A percentile compares a stretch with the other conserved stretches of the same genome.
Evolutionary conservation across 2,113 vertebrate genomes (phyloP).

Genomic region (Oncorhynchus tshawytscha): DNA sequence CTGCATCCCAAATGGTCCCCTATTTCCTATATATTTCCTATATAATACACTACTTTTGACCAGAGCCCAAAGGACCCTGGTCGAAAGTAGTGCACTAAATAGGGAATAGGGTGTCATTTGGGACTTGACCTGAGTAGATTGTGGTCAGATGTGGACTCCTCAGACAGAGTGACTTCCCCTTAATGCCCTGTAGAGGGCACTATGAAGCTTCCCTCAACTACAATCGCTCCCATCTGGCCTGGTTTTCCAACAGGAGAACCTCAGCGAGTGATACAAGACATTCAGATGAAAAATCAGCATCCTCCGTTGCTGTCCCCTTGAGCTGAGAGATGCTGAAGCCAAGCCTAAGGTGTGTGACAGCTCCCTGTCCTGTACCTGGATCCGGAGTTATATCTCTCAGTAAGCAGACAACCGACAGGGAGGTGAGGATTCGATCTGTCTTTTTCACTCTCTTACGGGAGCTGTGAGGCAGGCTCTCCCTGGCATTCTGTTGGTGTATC

Average conservation of each 20-base stretch:
- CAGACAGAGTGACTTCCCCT: constrained; percentile 39
- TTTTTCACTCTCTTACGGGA: constrained; percentile 4
- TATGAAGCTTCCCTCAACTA: constrained; percentile 31
- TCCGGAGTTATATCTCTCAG: constrained; percentile 3
- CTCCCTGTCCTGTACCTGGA: constrained; percentile 26
- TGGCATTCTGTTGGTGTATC: constrained; percentile 26
- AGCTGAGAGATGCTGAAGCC: constrained; percentile 15
- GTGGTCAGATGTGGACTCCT: constrained; percentile 47
- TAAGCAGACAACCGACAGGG: constrained; percentile 4
- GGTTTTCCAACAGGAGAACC: background rate
- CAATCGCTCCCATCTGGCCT: background rate
- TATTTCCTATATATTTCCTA: too few relatives aligned
- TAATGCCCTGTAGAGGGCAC: constrained; percentile 45
- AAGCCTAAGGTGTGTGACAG: constrained; percentile 9
- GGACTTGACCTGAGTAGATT: constrained; percentile 1
- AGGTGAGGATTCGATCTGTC: constrained; percentile 12
- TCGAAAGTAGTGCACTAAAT: too few relatives aligned
- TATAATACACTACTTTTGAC: too few relatives aligned
- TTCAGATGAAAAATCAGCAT: constrained; percentile 23
- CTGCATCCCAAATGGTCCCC: too few relatives aligned
- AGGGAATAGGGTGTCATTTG: too few relatives aligned
- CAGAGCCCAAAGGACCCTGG: too few relatives aligned
- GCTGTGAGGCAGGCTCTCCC: background rate
- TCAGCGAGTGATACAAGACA: background rate
- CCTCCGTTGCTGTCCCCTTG: constrained; percentile 16